These are phyloP conservation scores for Micromussa lordhowensis DNA, from an alignment of 92 coral and sea anemone species.

Conservation along the genomic window DNA sequence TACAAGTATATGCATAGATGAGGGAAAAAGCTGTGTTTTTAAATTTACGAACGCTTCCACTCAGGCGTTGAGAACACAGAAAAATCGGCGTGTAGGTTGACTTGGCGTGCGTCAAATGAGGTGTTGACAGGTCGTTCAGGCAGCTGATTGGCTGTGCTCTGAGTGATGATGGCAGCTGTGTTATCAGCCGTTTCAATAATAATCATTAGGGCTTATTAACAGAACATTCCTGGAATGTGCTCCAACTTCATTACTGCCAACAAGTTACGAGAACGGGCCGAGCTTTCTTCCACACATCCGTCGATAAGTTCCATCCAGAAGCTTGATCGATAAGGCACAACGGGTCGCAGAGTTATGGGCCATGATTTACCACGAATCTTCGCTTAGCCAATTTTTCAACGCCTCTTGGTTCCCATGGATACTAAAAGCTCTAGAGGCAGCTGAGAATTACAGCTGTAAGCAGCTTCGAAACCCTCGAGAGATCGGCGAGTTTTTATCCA, in stretches of 20 bases:
- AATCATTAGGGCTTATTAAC: constrained; percentile 92
- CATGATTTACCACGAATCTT: constrained; percentile 16
- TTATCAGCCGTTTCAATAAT: constrained; percentile 85
- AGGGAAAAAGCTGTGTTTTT: constrained; percentile 77
- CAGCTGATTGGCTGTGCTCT: constrained; percentile 78
- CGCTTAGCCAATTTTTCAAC: constrained; percentile 43
- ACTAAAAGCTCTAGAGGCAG: constrained; percentile 66
- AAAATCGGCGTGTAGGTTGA: constrained; percentile 85
- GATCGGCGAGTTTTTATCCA: constrained; percentile 21
- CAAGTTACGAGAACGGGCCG: constrained; percentile 40
- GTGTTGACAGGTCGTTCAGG: constrained; percentile 91
- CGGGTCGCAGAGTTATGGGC: neutral
- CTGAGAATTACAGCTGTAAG: constrained; percentile 64
- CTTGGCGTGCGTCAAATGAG: constrained; percentile 87
- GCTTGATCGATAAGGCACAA: neutral
- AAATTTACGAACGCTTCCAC: constrained; percentile 86
- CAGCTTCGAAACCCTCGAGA: constrained; percentile 36
- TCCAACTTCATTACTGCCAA: constrained; percentile 71
- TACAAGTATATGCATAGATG: constrained; percentile 88
- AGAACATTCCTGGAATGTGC: constrained; percentile 82
- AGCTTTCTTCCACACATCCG: neutral
- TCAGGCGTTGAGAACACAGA: constrained; percentile 88
- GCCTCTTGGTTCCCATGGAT: constrained; percentile 65
- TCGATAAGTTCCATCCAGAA: neutral
- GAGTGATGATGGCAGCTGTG: constrained; percentile 98